A percentile compares a stretch with the other conserved stretches of the same genome.
These are phyloP conservation scores for Chascanopsetta lugubris DNA, from an alignment of 2,113 vertebrate species.

Conservation along the genomic window DNA sequence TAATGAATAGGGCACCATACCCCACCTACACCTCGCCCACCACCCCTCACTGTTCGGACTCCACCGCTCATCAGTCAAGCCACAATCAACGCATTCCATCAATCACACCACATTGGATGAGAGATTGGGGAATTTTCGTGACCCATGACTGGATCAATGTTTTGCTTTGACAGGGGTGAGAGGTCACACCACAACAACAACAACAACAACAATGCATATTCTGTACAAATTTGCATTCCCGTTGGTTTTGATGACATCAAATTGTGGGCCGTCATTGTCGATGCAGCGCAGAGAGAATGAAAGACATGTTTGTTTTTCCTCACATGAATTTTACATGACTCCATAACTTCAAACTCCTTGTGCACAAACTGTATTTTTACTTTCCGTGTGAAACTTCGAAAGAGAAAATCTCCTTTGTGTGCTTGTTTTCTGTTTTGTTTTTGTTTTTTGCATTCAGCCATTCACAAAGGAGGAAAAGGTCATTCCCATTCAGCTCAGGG, in stretches of 20 bases:
- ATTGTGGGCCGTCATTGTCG: conserved; percentile 79
- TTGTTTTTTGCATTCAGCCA: not conserved
- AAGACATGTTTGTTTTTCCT: conserved; percentile 75
- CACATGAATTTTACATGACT: conserved; percentile 71
- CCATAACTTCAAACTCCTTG: too few species aligned
- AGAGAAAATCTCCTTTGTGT: too few species aligned
- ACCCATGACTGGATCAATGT: too few species aligned
- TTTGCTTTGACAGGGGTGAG: conserved; percentile 6
- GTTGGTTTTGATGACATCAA: conserved; percentile 78
- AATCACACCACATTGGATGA: not conserved
- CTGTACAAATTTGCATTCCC: conserved; percentile 56
- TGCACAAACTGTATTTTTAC: too few species aligned
- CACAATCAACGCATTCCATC: not conserved
- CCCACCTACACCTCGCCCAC: conserved; percentile 72
- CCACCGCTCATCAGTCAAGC: conserved; percentile 11
- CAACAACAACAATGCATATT: conserved; percentile 40
- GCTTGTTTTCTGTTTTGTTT: too few species aligned
- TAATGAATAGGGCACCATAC: conserved; percentile 72
- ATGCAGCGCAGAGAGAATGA: conserved; percentile 64
- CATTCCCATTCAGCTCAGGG: conserved; percentile 42
- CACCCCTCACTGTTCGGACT: conserved; percentile 39
- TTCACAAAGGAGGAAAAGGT: conserved; percentile 36
- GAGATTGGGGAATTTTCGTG: too few species aligned
- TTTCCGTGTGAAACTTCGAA: too few species aligned
- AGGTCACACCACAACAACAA: conserved; percentile 3